Evolutionary conservation across 1,140 invertebrate genomes (phyloP), one percentile per base, ranked within the genome.

Genomic region (Condylostylus longicornis): DNA sequence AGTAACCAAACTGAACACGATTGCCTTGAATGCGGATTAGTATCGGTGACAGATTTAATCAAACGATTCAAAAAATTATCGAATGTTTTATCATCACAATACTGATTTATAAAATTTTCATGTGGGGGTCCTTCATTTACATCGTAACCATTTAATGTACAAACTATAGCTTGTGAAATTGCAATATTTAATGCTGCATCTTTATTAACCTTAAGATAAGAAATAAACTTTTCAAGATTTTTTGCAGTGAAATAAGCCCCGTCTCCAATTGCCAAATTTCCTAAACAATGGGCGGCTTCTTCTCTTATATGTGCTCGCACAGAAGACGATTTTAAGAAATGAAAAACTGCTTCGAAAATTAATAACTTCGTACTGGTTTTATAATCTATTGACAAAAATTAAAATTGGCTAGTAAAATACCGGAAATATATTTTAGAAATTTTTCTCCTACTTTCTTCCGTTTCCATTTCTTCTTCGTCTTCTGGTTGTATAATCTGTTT

Each of bases 11-110:
- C 55, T 0, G 55, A 49, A 9, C 50, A 50, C 6, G 54, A 18
- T 35, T 90, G 85, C 65, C 84, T 72, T 5, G 82, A 77, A 55
- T 87, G 81, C 5, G 84, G 87, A 69, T 94, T 87, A 0, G 76
- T 69, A 48, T 77, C 72, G 43, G 60, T 59, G 1, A 79, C 72
- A 41, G 77, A 68, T 25, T 70, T 69, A 21, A 91, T 68, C 14
- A 93, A 58, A 47, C 79, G 67, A 23, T 69, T 64, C 4, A 88
- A 50, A 30, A 89, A 64, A 64, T 74, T 75, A 29, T 71, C 66
- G 10, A 87, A 61, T 3, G 72, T 51, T 34, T 68, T 57, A 43
- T 78, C 69, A 40, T 71, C 43, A 40, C 54, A 59, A 29, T 59
- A 48, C 0, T 33, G 10, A 43, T 54, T 60, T 0, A 41, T 31